Conservation (phyloP, 2,888 invertebrate species). For the Opisthograptis luteolata region DNA sequence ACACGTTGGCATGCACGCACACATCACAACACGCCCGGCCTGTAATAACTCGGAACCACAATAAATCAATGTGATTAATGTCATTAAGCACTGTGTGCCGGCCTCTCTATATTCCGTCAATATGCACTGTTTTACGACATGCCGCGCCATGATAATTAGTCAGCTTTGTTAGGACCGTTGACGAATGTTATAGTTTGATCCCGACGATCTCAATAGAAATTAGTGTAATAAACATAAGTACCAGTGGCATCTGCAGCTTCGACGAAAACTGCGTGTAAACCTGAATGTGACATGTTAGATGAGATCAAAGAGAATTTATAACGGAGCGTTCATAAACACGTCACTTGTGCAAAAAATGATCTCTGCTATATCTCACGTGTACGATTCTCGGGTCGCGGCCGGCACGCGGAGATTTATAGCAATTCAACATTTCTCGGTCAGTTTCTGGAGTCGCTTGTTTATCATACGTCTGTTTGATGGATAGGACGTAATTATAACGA, state of each 20-base stretch:
- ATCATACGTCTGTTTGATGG: conserved; percentile 78
- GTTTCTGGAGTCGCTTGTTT: conserved; percentile 63
- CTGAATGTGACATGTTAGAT: conserved; percentile 61
- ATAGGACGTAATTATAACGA: conserved; percentile 80
- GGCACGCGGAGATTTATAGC: conserved; percentile 59
- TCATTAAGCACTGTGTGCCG: conserved; percentile 84
- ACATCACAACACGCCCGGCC: conserved; percentile 68
- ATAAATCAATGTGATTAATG: conserved; percentile 85
- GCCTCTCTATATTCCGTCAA: conserved; percentile 85
- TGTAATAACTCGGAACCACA: conserved; percentile 85
- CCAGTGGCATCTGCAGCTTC: conserved; percentile 48
- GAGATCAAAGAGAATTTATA: conserved; percentile 78
- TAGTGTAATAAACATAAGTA: conserved; percentile 63
- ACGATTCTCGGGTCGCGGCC: conserved; percentile 40
- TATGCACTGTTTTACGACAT: conserved; percentile 84
- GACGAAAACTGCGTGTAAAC: conserved; percentile 48
- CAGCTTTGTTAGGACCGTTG: conserved; percentile 82
- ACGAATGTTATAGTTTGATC: conserved; percentile 63
- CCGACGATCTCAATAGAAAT: conserved; percentile 55
- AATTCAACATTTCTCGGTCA: conserved; percentile 61
- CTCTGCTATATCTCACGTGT: conserved; percentile 75
- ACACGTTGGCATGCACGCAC: conserved; percentile 61
- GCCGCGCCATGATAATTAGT: conserved; percentile 83
- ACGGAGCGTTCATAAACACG: conserved; percentile 75
- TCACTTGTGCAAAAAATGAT: conserved; percentile 75